A percentile compares a stretch with the other conserved stretches of the same genome.
Evolutionary conservation across 2,113 vertebrate genomes (phyloP).

Genomic region (Laterallus jamaicensis): DNA sequence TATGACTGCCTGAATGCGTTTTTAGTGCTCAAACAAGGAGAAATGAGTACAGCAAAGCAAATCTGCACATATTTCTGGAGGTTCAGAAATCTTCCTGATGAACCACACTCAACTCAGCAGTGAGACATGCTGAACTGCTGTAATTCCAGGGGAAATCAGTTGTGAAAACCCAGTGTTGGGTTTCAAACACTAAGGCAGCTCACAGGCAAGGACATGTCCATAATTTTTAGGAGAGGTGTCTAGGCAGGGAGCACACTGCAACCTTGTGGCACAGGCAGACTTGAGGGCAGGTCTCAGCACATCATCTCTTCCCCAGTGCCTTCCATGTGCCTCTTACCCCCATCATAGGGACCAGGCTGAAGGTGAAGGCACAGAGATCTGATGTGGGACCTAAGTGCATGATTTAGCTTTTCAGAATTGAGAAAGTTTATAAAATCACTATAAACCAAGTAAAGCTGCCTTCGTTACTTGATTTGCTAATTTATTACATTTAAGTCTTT

Average conservation of each 20-base stretch:
- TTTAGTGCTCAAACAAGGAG: slow-evolving; percentile 28
- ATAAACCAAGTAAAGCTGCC: neutral
- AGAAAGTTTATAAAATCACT: neutral
- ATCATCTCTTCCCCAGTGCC: neutral
- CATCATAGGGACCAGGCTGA: fast-evolving
- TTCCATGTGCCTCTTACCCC: neutral
- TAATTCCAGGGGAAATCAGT: neutral
- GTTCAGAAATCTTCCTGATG: slow-evolving; percentile 25
- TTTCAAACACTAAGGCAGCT: neutral
- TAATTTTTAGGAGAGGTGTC: neutral
- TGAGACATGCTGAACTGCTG: neutral
- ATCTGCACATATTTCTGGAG: neutral
- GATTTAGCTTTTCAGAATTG: neutral
- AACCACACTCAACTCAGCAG: neutral
- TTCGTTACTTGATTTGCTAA: neutral
- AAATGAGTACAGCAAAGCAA: neutral
- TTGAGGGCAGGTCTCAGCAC: neutral
- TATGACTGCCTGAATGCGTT: neutral
- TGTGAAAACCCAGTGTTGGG: neutral
- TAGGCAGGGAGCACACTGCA: neutral
- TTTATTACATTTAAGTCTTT: neutral
- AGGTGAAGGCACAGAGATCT: neutral
- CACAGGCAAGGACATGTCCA: neutral
- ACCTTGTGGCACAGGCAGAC: fast-evolving
- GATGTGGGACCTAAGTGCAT: fast-evolving